Conservation (phyloP, 2,888 invertebrate genomes). For the Penaeus monodon region DNA sequence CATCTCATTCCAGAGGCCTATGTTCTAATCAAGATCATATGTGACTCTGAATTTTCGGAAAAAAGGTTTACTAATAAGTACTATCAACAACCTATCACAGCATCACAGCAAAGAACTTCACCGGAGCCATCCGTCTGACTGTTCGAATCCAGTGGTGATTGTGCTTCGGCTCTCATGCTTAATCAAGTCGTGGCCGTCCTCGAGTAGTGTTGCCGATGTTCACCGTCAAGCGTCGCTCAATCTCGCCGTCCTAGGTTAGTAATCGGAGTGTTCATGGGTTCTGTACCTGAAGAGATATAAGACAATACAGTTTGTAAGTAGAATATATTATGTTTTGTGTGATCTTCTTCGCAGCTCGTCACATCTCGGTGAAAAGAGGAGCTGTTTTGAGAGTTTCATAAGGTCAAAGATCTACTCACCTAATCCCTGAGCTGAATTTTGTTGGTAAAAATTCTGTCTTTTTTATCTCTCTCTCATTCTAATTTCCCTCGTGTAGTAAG, state of each 20-base stretch:
- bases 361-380: slow-evolving; percentile 19
- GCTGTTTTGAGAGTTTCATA: slow-evolving; percentile 20
- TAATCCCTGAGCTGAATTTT: slow-evolving; percentile 25
- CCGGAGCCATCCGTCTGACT: not conserved
- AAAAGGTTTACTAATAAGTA: too few species aligned
- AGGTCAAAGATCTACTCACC: slow-evolving; percentile 39
- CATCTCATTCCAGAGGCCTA: too few species aligned
- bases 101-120: not conserved
- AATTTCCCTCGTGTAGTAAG: not conserved
- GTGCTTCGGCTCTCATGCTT: slow-evolving; percentile 28
- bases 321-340: too few species aligned
- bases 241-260: slow-evolving; percentile 36
- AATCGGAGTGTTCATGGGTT: not conserved
- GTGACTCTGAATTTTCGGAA: too few species aligned
- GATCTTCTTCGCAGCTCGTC: slow-evolving; percentile 5
- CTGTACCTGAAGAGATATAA: not conserved
- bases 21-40: too few species aligned
- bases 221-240: slow-evolving; percentile 17
- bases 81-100: not conserved
- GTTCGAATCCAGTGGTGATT: slow-evolving; percentile 7
- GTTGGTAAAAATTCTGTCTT: slow-evolving; percentile 25
- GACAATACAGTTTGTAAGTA: too few species aligned
- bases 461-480: not conserved
- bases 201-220: slow-evolving; percentile 21
- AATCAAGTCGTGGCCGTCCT: slow-evolving; percentile 42